Percentiles rank a stretch among this genome's conserved stretches.
phyloP scores from a whole-genome alignment of 2,113 vertebrate species.

The Myiozetetes cayanensis region DNA sequence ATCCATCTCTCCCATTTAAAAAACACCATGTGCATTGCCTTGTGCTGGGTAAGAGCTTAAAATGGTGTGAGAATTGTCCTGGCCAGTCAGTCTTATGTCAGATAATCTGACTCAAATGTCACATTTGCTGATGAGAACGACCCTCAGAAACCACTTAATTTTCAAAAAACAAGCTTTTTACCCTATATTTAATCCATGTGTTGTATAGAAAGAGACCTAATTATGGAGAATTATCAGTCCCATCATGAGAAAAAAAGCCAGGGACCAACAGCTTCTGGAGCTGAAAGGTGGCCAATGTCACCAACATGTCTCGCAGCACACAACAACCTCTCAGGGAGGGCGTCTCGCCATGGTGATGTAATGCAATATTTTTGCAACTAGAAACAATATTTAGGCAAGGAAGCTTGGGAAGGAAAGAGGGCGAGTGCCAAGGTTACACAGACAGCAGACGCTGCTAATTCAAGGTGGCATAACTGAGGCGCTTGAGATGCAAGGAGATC shows the following conservation, averaged over 20 bases:
- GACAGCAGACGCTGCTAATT: constrained; percentile 12
- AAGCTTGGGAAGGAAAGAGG: not conserved
- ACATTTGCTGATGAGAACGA: not conserved
- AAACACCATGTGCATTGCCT: not conserved
- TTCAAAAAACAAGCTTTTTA: not conserved
- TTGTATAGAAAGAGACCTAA: not conserved
- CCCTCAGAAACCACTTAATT: not conserved
- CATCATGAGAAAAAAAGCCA: not conserved
- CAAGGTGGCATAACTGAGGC: not conserved
- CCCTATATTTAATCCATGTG: not conserved
- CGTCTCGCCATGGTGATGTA: not conserved
- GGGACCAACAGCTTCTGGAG: not conserved
- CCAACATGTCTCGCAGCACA: not conserved
- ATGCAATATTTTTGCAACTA: not conserved
- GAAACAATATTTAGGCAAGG: constrained; percentile 3
- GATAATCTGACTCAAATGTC: not conserved
- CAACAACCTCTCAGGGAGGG: not conserved
- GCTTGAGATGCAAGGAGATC: not conserved
- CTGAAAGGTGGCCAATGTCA: not conserved
- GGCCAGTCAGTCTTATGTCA: not conserved
- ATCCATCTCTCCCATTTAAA: not conserved
- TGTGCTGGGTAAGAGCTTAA: not conserved
- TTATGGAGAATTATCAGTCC: not conserved
- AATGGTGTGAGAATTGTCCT: not conserved
- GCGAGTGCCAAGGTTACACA: not conserved